Conservation (phyloP, 1,140 invertebrate species). For the Andricus grossulariae region DNA sequence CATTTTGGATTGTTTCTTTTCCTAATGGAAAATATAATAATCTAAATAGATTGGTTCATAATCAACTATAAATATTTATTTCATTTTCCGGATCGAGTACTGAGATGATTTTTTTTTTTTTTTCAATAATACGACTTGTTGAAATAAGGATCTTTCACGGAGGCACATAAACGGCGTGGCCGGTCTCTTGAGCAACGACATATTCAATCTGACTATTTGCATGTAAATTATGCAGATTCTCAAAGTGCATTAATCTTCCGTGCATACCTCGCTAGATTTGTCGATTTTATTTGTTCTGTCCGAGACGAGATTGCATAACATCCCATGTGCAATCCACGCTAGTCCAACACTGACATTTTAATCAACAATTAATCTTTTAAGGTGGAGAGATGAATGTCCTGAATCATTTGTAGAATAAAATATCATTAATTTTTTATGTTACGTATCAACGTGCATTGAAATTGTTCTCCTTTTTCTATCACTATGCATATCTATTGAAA, state of each 20-base stretch:
- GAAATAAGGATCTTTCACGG: slow-evolving; percentile 16
- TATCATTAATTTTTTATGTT: too few relatives aligned
- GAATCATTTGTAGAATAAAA: too few relatives aligned
- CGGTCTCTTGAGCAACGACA: slow-evolving; percentile 13
- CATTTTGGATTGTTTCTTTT: too few relatives aligned
- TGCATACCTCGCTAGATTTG: slow-evolving; percentile 46
- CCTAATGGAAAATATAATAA: too few relatives aligned
- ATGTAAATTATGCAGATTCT: slow-evolving; percentile 59
- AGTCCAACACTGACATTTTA: slow-evolving; percentile 14
- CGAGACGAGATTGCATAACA: slow-evolving; percentile 48
- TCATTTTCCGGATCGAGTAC: too few relatives aligned
- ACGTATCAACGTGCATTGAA: too few relatives aligned
- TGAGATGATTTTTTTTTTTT: too few relatives aligned
- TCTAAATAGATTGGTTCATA: too few relatives aligned
- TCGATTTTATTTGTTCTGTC: slow-evolving; percentile 54
- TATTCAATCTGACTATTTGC: slow-evolving; percentile 59
- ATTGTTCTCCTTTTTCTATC: too few relatives aligned
- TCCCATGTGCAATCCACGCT: slow-evolving; percentile 11
- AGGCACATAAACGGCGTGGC: slow-evolving; percentile 5
- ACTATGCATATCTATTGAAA: too few relatives aligned
- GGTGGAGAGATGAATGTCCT: too few relatives aligned
- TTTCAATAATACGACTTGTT: slow-evolving; percentile 27
- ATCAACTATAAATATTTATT: too few relatives aligned
- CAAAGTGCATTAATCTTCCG: slow-evolving; percentile 58
- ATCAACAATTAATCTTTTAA: slow-evolving; percentile 40